phyloP scores from a whole-genome alignment of 2,113 vertebrate species.

The Cyrtonyx montezumae region DNA sequence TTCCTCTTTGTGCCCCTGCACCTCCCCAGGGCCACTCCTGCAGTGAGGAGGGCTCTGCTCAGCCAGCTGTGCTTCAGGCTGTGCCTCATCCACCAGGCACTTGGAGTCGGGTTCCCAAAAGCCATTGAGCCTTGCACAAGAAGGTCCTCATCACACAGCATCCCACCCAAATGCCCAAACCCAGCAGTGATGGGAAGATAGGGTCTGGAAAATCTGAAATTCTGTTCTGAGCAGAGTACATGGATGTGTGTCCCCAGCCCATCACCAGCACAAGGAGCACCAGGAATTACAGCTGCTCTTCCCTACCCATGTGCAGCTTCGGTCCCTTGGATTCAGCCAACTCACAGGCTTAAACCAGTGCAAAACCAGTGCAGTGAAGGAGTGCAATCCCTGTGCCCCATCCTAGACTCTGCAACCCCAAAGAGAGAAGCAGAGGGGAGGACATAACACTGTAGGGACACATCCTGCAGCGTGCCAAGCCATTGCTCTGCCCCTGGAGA shows the following conservation, averaged over 20 bases:
- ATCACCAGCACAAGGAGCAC: background rate
- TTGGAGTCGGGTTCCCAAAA: background rate
- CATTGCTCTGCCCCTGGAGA: accelerated
- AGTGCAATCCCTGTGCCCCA: accelerated
- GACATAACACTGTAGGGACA: background rate
- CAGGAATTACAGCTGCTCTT: background rate
- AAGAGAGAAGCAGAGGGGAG: background rate
- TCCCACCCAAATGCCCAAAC: background rate
- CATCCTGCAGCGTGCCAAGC: background rate
- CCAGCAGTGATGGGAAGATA: background rate
- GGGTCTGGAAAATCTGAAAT: background rate
- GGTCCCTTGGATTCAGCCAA: background rate
- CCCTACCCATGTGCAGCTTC: background rate
- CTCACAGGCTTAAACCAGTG: accelerated
- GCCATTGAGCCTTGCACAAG: background rate
- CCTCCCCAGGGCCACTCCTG: background rate
- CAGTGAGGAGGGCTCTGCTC: background rate
- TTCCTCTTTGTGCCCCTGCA: background rate
- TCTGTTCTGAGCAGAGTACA: no score
- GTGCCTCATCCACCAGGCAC: background rate
- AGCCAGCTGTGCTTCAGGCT: background rate
- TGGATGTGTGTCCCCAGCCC: background rate
- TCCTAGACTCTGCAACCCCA: background rate
- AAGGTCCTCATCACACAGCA: background rate
- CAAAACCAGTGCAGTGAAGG: background rate